These are phyloP conservation scores for Euproctis similis DNA, from an alignment of 2,888 invertebrate genomes.

Conservation along the genomic window DNA sequence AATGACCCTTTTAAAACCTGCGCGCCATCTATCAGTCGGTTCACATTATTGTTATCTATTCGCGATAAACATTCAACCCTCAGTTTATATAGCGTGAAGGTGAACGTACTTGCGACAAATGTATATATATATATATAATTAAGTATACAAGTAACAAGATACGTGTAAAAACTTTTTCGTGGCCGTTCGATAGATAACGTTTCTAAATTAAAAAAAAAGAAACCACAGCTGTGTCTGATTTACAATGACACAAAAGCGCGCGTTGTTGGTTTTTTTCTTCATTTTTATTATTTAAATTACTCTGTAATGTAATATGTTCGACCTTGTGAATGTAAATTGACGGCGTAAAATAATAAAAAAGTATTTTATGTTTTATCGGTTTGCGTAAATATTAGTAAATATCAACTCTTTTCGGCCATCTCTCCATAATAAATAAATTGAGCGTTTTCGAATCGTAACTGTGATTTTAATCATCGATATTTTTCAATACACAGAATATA, in stretches of 20 bases:
- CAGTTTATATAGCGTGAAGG: background rate
- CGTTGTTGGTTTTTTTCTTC: too few relatives aligned
- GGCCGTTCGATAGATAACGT: slow-evolving; percentile 4
- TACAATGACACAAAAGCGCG: slow-evolving; percentile 5
- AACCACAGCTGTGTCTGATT: slow-evolving; percentile 6
- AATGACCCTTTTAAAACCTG: too few relatives aligned
- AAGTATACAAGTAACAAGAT: background rate
- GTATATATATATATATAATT: slow-evolving; percentile 10
- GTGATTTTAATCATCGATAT: too few relatives aligned
- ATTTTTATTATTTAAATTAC: slow-evolving; percentile 16
- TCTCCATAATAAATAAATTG: too few relatives aligned
- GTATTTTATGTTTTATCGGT: background rate
- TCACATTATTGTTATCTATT: background rate
- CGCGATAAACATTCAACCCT: slow-evolving; percentile 1
- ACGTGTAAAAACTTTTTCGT: slow-evolving; percentile 8
- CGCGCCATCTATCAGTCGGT: too few relatives aligned
- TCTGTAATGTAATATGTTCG: slow-evolving; percentile 16
- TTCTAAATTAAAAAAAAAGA: background rate
- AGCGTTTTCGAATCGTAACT: too few relatives aligned
- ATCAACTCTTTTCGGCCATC: too few relatives aligned
- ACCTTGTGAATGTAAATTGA: slow-evolving; percentile 9
- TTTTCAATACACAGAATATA: too few relatives aligned
- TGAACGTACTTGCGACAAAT: slow-evolving; percentile 2
- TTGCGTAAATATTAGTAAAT: background rate
- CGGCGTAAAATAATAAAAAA: background rate